phyloP scores from a whole-genome alignment of 2,113 vertebrate species.

The Erythrolamprus reginae region DNA sequence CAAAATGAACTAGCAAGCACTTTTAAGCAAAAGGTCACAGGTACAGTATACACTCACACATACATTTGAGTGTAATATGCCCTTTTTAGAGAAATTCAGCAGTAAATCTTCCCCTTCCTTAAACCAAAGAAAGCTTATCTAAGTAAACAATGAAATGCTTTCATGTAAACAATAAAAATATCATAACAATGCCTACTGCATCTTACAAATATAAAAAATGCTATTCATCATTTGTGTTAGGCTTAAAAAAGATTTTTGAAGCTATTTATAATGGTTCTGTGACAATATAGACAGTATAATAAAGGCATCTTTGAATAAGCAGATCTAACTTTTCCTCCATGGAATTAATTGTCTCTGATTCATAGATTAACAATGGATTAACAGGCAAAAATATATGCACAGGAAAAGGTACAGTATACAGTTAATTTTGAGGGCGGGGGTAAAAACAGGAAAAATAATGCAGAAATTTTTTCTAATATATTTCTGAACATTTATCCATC shows the following conservation, averaged over 20 bases:
- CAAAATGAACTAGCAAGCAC: neutral
- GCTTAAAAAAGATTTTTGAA: neutral
- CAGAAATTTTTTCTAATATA: neutral
- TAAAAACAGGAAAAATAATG: neutral
- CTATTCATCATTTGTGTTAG: neutral
- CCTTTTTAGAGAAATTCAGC: neutral
- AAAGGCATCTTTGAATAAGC: neutral
- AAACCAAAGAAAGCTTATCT: neutral
- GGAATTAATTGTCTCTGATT: neutral
- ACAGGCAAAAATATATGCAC: neutral
- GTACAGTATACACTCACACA: neutral
- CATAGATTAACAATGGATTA: neutral
- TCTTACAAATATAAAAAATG: neutral
- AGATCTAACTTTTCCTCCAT: neutral
- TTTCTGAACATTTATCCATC: neutral
- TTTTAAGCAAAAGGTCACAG: neutral
- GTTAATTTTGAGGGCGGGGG: neutral
- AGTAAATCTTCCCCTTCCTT: neutral
- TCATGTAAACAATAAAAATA: constrained; percentile 7
- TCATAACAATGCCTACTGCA: neutral
- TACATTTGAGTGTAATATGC: neutral
- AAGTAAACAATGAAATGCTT: neutral
- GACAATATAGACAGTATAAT: no score
- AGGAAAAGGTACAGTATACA: neutral
- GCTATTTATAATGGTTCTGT: neutral